Evolutionary conservation across 2,797 vertebrate species (phyloP), one percentile per base, ranked within the genome.

Genomic region (Chromis chromis): DNA sequence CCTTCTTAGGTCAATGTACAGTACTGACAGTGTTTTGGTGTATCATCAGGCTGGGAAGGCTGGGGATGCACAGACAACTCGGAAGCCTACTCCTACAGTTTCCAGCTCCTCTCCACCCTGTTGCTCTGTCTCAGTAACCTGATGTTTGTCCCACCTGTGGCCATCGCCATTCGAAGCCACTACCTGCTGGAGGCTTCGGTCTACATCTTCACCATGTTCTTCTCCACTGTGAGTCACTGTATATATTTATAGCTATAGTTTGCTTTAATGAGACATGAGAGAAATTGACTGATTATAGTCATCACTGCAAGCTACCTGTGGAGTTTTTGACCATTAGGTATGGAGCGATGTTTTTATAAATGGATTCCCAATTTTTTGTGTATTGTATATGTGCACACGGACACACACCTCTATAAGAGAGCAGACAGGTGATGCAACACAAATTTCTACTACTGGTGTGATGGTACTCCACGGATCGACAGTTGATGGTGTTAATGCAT

Each of bases 171-270:
- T 57, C 95, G 97, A 55, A 97, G 97, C 87, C 95, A 96, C 79
- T 99, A 97, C 70, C 95, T 99, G 68, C 93, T 99, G 72, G 98
- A 99, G 90, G 98, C 98, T 1, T 96, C 97, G 0, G 95, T 99
- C 90, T 99, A 99, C 89, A 95, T 98, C 84, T 99, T 99, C 93
- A 99, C 98, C 84, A 99, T 99, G 98, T 99, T 99, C 94, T 99
- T 99, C 91, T 99, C 98, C 74, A 99, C 98, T 1, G 98, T 99
- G 86, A 94, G 97, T 73, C 36, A 42, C 54, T 56, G 55, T 21
- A 65, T 75, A 31, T 9, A 46, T 65, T 12, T 79, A 44, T 25
- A 46, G 27, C 46, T 28, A 8, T 25, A 58, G 12, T 14, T 5
- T 14, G 13, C 6, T 33, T 59, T 44, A 56, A 25, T 6, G 1